Percentiles rank a stretch among this genome's conserved stretches.
Evolutionary conservation across 37 sponge, comb jelly and placozoan species (phyloP).

Genomic region (Ephydatia muelleri): DNA sequence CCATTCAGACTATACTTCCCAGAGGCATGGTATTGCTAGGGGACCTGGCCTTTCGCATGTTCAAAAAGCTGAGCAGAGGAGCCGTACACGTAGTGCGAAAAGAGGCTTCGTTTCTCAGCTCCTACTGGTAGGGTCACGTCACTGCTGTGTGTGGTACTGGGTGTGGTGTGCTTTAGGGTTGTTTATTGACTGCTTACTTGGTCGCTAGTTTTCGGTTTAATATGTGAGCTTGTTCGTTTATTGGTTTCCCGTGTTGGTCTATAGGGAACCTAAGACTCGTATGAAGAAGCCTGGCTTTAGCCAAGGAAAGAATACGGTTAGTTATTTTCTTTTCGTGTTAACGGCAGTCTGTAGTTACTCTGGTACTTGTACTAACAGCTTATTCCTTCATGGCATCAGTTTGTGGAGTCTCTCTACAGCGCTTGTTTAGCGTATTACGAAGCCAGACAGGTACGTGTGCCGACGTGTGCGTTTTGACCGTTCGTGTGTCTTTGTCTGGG

Average conservation of each 20-base stretch:
- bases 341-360: neutral
- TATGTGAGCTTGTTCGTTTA: no score
- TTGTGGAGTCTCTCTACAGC: constrained; percentile 11
- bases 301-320: neutral
- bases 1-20: neutral
- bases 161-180: neutral
- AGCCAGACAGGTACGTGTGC: constrained; percentile 42
- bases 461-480: neutral
- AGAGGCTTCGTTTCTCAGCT: neutral
- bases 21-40: neutral
- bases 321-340: neutral
- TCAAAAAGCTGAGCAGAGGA: neutral
- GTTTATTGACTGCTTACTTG: neutral
- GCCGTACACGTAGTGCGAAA: neutral
- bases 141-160: neutral
- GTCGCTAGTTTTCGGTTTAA: no score
- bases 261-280: neutral
- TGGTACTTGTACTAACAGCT: constrained; percentile 11
- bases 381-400: constrained; percentile 26
- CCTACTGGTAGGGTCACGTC: neutral
- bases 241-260: neutral
- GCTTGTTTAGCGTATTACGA: constrained; percentile 26
- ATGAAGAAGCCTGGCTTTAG: neutral
- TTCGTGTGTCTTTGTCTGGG: no score
- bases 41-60: neutral